Evolutionary conservation across 2,888 invertebrate genomes (phyloP), one percentile per base, ranked within the genome.

Genomic region (Megalurothrips usitatus): DNA sequence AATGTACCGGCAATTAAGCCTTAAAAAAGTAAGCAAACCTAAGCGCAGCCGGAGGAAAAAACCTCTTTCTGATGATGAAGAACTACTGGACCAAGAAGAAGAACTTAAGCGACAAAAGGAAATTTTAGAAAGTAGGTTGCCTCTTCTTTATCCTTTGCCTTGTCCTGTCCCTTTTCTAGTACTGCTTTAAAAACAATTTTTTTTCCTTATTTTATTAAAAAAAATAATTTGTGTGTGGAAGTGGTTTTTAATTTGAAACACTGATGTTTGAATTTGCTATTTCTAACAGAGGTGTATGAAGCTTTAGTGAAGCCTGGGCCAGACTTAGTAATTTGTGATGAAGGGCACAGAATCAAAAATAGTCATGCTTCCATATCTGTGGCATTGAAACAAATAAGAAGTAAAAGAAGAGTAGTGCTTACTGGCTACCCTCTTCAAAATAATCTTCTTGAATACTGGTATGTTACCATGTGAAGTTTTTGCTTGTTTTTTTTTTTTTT

Each of bases 341-440:
- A 98, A 87, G 98, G 99, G 0, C 99, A 99, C 87, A 91, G 98
- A 28, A 99, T 99, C 84, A 99, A 99, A 88, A 99, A 99, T 87
- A 95, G 97, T 0, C 97, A 97, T 86, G 98, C 99, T 0, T 96
- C 97, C 83, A 98, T 98, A 84, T 97, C 98, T 0, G 93, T 95
- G 86, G 96, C 98, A 0, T 89, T 99, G 75, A 98, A 98, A 86
- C 95, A 96, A 86, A 97, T 99, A 89, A 90, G 94, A 84, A 98
- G 99, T 0, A 96, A 96, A 86, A 91, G 99, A 23, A 91, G 99
- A 83, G 94, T 99, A 23, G 99, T 99, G 0, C 89, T 99, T 48
- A 99, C 99, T 3, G 99, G 99, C 4, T 99, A 99, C 88, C 99
- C 99, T 0, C 89, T 99, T 17, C 99, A 99, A 88, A 99, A 99